These are phyloP conservation scores for Labia minor DNA, from an alignment of 2,888 invertebrate species.

Conservation along the genomic window DNA sequence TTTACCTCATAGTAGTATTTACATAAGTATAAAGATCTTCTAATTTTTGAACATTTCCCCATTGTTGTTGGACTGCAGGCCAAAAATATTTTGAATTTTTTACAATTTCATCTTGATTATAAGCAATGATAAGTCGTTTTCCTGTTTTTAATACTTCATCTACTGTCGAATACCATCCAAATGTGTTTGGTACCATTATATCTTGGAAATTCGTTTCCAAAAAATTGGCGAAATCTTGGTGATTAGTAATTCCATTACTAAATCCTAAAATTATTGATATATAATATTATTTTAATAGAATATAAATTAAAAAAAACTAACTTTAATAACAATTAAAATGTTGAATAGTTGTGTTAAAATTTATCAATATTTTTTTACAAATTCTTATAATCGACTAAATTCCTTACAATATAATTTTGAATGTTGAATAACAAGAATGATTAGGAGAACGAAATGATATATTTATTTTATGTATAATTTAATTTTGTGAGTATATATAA, in stretches of 20 bases:
- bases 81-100: slow-evolving; percentile 32
- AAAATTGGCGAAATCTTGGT: slow-evolving; percentile 35
- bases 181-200: slow-evolving; percentile 34
- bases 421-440: too few species aligned
- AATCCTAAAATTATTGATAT: slow-evolving; percentile 36
- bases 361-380: too few species aligned
- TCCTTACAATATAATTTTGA: too few species aligned
- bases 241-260: slow-evolving; percentile 31
- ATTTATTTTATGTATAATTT: too few species aligned
- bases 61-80: slow-evolving; percentile 49
- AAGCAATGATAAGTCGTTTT: slow-evolving; percentile 43
- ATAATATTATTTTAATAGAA: not conserved
- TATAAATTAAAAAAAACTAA: not conserved
- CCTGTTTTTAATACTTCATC: slow-evolving; percentile 41
- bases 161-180: slow-evolving; percentile 39
- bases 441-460: too few species aligned
- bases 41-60: slow-evolving; percentile 52
- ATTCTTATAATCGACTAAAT: too few species aligned
- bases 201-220: slow-evolving; percentile 34
- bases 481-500: too few species aligned
- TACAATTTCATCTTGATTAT: slow-evolving; percentile 34
- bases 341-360: too few species aligned
- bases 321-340: too few species aligned
- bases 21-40: slow-evolving; percentile 44
- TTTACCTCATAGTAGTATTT: slow-evolving; percentile 27